Evolutionary conservation across 2,888 invertebrate species (phyloP).

Genomic region (Torymus texanus): DNA sequence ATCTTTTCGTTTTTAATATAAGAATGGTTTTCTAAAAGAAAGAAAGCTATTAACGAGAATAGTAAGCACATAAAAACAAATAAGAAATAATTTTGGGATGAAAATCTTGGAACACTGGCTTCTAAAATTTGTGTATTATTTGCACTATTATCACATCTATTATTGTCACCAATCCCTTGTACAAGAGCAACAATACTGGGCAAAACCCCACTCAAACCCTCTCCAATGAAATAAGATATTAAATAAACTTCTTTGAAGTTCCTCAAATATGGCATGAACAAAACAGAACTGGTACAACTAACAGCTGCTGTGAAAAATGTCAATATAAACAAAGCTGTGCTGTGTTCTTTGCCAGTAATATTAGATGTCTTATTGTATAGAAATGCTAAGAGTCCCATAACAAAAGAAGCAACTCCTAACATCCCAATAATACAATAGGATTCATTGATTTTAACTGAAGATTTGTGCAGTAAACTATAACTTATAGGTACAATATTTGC

Average conservation of each 20-base stretch:
- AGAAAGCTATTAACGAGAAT: slow-evolving; percentile 78
- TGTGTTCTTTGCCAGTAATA: slow-evolving; percentile 77
- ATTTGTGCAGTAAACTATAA: slow-evolving; percentile 78
- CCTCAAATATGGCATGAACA: slow-evolving; percentile 90
- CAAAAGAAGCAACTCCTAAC: slow-evolving; percentile 77
- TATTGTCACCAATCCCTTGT: slow-evolving; percentile 87
- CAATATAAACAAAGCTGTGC: slow-evolving; percentile 79
- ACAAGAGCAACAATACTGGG: slow-evolving; percentile 86
- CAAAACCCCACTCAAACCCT: slow-evolving; percentile 87
- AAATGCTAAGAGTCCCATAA: slow-evolving; percentile 79
- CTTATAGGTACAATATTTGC: slow-evolving; percentile 87
- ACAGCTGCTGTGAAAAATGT: slow-evolving; percentile 83
- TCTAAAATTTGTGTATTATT: slow-evolving; percentile 73
- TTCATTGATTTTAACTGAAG: slow-evolving; percentile 76
- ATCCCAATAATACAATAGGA: slow-evolving; percentile 77
- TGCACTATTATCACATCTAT: slow-evolving; percentile 72
- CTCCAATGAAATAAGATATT: slow-evolving; percentile 88
- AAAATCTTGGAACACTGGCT: slow-evolving; percentile 78
- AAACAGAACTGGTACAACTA: slow-evolving; percentile 91
- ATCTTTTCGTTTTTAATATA: slow-evolving; percentile 55
- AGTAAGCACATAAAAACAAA: slow-evolving; percentile 81
- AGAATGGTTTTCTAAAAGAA: slow-evolving; percentile 60
- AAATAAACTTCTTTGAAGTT: slow-evolving; percentile 85
- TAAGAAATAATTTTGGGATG: slow-evolving; percentile 80
- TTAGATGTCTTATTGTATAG: slow-evolving; percentile 78